Conservation (phyloP, 2,888 invertebrate species). For the Tryphoninae sp. region DNA sequence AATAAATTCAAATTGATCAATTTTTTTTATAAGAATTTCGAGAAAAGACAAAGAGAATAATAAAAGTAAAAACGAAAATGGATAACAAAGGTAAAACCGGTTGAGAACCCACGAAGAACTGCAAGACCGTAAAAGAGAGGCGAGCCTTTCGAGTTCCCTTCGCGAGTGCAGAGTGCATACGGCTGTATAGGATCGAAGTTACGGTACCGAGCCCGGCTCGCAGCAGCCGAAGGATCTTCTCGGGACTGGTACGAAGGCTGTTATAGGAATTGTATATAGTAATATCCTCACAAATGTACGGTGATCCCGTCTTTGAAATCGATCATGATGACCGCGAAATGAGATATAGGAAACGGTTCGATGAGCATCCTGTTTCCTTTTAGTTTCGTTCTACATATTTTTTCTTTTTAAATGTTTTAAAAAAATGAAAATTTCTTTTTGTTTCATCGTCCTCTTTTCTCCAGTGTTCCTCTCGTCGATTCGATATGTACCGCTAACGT, state of each 20-base stretch:
- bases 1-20: not conserved
- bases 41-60: not conserved
- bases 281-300: conserved; percentile 5
- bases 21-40: not conserved
- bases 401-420: conserved; percentile 7
- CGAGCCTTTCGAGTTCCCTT: conserved; percentile 54
- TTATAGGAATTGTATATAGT: conserved; percentile 12
- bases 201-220: conserved; percentile 54
- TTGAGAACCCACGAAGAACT: conserved; percentile 57
- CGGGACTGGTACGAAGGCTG: conserved; percentile 19
- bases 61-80: not conserved
- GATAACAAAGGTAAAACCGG: conserved; percentile 30
- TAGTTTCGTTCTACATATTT: conserved; percentile 8
- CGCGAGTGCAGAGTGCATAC: conserved; percentile 59
- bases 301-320: conserved; percentile 37
- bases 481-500: conserved; percentile 58
- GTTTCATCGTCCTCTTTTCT: conserved; percentile 14
- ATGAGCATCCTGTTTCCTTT: conserved; percentile 54
- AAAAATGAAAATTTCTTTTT: not conserved
- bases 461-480: conserved; percentile 20
- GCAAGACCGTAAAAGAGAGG: conserved; percentile 54
- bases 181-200: conserved; percentile 56
- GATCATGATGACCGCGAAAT: conserved; percentile 47
- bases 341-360: conserved; percentile 55
- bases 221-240: conserved; percentile 53